Evolutionary conservation across 2,113 vertebrate species (phyloP).

Genomic region (Peromyscus californicus): DNA sequence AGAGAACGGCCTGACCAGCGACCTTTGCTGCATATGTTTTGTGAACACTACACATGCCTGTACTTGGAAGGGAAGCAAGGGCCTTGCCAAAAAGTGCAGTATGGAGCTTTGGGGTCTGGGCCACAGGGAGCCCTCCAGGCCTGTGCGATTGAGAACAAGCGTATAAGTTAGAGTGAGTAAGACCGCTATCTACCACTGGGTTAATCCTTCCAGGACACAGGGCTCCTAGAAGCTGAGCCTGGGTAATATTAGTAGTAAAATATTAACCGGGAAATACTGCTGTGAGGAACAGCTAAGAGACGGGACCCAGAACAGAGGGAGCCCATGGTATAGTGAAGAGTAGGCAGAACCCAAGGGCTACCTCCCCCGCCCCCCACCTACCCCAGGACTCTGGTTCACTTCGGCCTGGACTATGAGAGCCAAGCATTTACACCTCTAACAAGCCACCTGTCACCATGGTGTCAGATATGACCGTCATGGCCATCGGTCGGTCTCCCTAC

Average conservation of each 20-base stretch:
- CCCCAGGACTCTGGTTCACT: background rate
- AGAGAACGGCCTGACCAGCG: background rate
- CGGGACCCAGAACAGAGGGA: background rate
- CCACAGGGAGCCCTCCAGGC: background rate
- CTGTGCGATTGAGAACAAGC: background rate
- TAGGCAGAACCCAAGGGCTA: background rate
- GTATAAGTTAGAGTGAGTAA: fast-evolving
- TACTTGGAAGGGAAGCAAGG: background rate
- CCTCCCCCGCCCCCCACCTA: background rate
- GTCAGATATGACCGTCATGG: background rate
- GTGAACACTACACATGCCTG: background rate
- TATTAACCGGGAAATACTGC: background rate
- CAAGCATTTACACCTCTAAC: background rate
- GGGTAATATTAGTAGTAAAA: background rate
- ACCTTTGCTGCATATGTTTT: background rate
- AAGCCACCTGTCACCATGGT: background rate
- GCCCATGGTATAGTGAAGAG: background rate
- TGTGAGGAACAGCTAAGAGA: background rate
- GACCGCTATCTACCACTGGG: background rate
- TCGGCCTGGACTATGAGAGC: background rate
- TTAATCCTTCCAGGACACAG: background rate
- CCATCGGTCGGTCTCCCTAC: background rate
- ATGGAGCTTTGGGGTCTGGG: background rate
- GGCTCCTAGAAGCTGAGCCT: background rate
- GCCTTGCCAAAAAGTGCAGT: background rate